Evolutionary conservation across 2,888 invertebrate species (phyloP).

Genomic region (Automeris io): DNA sequence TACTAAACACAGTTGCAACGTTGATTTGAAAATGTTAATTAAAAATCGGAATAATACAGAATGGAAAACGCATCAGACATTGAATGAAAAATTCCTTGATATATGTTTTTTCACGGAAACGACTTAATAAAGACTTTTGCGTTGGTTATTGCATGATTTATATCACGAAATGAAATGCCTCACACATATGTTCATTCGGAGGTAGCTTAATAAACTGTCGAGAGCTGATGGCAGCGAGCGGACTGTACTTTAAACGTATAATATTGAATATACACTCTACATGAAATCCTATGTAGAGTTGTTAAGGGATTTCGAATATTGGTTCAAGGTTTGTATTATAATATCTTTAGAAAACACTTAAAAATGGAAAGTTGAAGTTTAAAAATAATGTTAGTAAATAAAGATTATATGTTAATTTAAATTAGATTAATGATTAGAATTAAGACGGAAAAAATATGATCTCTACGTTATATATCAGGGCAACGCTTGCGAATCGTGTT

Average conservation of each 20-base stretch:
- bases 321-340: too few relatives aligned
- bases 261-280: too few relatives aligned
- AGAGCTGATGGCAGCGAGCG: conserved; percentile 33
- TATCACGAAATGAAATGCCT: conserved; percentile 45
- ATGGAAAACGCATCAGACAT: conserved; percentile 28
- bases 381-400: too few relatives aligned
- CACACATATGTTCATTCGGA: conserved; percentile 37
- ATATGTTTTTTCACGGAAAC: conserved; percentile 33
- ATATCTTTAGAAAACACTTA: too few relatives aligned
- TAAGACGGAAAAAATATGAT: too few relatives aligned
- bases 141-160: conserved; percentile 52
- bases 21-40: conserved; percentile 15
- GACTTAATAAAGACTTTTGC: conserved; percentile 49
- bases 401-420: too few relatives aligned
- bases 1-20: conserved; percentile 10
- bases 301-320: too few relatives aligned
- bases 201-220: conserved; percentile 47
- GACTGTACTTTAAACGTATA: conserved; percentile 28
- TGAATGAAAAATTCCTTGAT: conserved; percentile 15
- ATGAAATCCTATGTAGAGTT: too few relatives aligned
- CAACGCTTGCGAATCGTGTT: too few relatives aligned
- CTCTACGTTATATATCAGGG: too few relatives aligned
- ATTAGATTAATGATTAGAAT: too few relatives aligned
- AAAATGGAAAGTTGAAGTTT: too few relatives aligned
- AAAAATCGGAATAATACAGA: conserved; percentile 24